Conservation (phyloP, 2,888 invertebrate genomes). For the Sepiola atlantica region DNA sequence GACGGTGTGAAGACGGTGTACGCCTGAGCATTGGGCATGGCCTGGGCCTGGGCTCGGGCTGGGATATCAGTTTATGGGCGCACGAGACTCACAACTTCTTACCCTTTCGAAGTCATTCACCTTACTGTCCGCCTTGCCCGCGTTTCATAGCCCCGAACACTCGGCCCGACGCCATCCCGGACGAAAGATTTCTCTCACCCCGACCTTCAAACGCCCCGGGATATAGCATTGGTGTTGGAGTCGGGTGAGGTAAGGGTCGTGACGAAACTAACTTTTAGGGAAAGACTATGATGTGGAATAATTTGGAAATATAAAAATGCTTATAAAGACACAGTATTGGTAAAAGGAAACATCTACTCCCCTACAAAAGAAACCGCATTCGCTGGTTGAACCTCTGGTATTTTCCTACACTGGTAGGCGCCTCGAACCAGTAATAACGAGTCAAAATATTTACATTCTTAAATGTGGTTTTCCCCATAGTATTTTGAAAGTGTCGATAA, state of each 20-base stretch:
- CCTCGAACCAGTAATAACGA: not conserved
- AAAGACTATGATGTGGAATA: conserved; percentile 12
- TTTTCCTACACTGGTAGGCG: not conserved
- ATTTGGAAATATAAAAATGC: conserved; percentile 6
- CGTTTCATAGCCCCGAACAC: not conserved
- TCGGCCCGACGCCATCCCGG: not conserved
- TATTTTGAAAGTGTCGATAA: not conserved
- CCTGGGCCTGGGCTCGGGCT: not conserved
- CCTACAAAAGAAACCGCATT: not conserved
- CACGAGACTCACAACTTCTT: not conserved
- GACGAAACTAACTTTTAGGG: not conserved
- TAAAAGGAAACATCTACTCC: not conserved
- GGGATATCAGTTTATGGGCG: conserved; percentile 20
- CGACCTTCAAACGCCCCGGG: not conserved
- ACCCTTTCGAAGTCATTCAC: not conserved
- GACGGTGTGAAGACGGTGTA: not conserved
- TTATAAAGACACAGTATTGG: not conserved
- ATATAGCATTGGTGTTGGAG: not conserved
- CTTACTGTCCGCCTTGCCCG: not conserved
- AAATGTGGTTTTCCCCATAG: not conserved
- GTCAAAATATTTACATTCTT: not conserved
- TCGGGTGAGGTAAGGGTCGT: not conserved
- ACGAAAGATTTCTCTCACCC: too few species aligned
- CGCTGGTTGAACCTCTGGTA: conserved; percentile 2
- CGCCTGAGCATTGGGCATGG: not conserved